Evolutionary conservation across 2,113 vertebrate species (phyloP).

Genomic region (Brienomyrus longianalis): DNA sequence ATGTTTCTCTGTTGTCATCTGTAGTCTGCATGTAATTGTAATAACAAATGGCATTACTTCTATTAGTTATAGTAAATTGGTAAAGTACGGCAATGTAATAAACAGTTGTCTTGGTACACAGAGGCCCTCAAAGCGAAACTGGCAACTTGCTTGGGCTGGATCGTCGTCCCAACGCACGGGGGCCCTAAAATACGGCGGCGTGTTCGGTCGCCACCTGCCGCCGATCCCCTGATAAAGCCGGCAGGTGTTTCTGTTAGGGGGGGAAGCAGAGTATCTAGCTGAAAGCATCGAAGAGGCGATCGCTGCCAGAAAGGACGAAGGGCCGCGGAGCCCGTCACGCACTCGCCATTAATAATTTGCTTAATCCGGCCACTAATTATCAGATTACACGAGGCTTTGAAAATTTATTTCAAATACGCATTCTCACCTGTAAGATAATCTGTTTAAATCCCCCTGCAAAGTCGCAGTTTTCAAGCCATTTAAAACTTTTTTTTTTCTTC

Average conservation of each 20-base stretch:
- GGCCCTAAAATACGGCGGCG: background rate
- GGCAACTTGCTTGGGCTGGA: background rate
- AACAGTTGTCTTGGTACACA: background rate
- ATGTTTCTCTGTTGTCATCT: background rate
- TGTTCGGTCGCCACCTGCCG: background rate
- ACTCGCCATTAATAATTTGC: background rate
- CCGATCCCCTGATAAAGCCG: background rate
- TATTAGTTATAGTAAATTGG: background rate
- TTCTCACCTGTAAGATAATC: constrained; percentile 2
- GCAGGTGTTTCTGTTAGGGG: constrained; percentile 9
- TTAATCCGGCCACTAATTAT: constrained; percentile 17
- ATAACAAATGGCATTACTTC: background rate
- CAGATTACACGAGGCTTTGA: constrained; percentile 11
- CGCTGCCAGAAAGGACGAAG: background rate
- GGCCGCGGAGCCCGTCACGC: background rate
- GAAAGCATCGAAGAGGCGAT: background rate
- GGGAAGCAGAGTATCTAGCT: background rate
- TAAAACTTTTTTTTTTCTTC: background rate
- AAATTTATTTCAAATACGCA: background rate
- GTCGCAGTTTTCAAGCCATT: background rate
- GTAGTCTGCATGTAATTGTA: background rate
- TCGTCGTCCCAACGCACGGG: background rate
- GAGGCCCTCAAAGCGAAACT: background rate
- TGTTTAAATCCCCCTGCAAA: background rate
- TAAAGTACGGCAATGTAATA: background rate